Percentiles rank a stretch among this genome's conserved stretches.
phyloP scores from a whole-genome alignment of 1,140 invertebrate genomes.

The Oryzaephilus surinamensis region DNA sequence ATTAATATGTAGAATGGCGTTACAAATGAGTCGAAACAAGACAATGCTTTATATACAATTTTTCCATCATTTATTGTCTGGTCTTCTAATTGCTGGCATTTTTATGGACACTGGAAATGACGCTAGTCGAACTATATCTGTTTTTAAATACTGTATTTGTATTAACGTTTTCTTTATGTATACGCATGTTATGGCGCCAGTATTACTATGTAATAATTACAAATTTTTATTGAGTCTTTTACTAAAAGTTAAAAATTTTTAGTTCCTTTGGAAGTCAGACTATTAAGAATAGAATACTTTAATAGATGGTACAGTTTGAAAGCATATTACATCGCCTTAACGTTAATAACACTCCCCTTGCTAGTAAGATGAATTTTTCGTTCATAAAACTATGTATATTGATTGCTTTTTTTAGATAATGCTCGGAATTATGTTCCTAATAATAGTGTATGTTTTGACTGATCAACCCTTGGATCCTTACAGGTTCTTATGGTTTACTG shows the following conservation, averaged over 20 bases:
- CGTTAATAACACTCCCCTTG: constrained; percentile 56
- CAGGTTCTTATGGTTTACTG: constrained; percentile 31
- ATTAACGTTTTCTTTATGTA: constrained; percentile 51
- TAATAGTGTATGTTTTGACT: constrained; percentile 33
- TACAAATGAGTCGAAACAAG: constrained; percentile 45
- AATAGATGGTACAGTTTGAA: constrained; percentile 90
- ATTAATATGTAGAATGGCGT: constrained; percentile 40
- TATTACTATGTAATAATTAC: constrained; percentile 47
- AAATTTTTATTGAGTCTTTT: constrained; percentile 5
- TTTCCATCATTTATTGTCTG: constrained; percentile 43
- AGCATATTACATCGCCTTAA: constrained; percentile 78
- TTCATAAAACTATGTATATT: neutral
- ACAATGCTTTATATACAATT: constrained; percentile 44
- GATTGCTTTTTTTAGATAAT: constrained; percentile 45
- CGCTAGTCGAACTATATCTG: constrained; percentile 40
- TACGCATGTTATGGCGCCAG: constrained; percentile 48
- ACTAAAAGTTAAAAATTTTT: constrained; percentile 11
- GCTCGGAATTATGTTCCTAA: constrained; percentile 31
- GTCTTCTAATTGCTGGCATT: constrained; percentile 42
- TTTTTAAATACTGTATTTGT: constrained; percentile 48
- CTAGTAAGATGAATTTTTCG: constrained; percentile 46
- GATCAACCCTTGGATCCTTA: constrained; percentile 35
- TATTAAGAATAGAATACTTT: constrained; percentile 81
- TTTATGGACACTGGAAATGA: constrained; percentile 46
- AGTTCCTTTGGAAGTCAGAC: constrained; percentile 81